Base-by-base conservation (phyloP, 2,888 invertebrate species). In the Fissipunctia ypsillon region DNA sequence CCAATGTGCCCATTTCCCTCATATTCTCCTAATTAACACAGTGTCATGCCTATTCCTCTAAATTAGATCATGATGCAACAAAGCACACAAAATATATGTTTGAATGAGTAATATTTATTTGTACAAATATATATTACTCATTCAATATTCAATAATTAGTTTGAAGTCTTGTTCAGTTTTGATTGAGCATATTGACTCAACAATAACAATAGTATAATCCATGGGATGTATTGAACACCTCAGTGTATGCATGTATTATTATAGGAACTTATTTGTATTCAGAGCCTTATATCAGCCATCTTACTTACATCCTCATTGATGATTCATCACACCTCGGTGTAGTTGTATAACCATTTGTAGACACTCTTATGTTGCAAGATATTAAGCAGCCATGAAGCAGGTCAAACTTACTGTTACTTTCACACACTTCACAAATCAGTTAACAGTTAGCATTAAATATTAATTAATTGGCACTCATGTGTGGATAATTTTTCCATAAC, bases 371-470 rank as follows among this genome's bases (percentile, higher is more conserved):
- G 59, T 71, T 73, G 76, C 65, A 78, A 82, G 83, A 84, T 83
- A 86, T 76, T 79, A 79, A 84, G 59, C 66, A 84, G 52, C 74
- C 69, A 87, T 87, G 61, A 84, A 84, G 67, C 78, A 74, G 83
- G 78, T 83, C 81, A 81, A 67, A 38, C 54, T 77, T 84, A 90
- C 91, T 91, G 91, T 93, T 91, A 88, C 79, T 90, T 90, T 91
- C 88, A 91, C 89, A 91, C 73, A 91, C 93, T 93, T 92, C 89
- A 93, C 87, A 90, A 90, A 89, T 87, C 90, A 92, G 90, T 88
- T 84, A 86, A 90, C 90, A 88, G 91, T 90, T 90, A 88, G 78
- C 81, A 83, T 90, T 91, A 84, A 89, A 90, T 91, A 90, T 89
- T 89, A 88, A 91, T 90, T 84, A 81, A 83, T 86, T 85, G 83